Evolutionary conservation across 2,888 invertebrate genomes (phyloP).

Genomic region (Ormyrus pomaceus): DNA sequence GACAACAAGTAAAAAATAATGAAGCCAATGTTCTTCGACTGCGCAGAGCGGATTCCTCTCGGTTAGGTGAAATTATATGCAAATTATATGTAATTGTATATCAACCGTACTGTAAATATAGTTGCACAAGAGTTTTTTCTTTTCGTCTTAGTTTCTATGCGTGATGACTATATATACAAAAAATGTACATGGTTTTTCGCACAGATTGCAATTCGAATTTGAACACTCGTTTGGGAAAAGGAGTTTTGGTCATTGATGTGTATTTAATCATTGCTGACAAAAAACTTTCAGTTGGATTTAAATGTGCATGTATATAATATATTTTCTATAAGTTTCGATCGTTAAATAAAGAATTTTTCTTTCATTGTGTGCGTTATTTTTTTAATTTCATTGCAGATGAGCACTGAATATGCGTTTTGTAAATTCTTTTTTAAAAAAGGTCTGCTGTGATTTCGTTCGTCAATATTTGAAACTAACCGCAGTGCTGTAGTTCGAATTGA

Average conservation of each 20-base stretch:
- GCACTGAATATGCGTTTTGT: too few relatives aligned
- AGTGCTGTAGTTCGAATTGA: constrained; percentile 15
- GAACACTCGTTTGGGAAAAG: neutral
- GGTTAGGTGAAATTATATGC: constrained; percentile 36
- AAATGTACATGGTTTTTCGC: constrained; percentile 38
- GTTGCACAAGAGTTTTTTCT: constrained; percentile 33
- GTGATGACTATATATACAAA: constrained; percentile 25
- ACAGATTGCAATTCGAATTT: constrained; percentile 17
- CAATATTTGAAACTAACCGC: too few relatives aligned
- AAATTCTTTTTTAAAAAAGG: too few relatives aligned
- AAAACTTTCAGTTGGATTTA: too few relatives aligned
- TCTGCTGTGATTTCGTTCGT: too few relatives aligned
- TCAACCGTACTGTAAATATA: constrained; percentile 53
- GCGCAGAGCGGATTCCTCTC: neutral
- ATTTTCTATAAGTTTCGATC: too few relatives aligned
- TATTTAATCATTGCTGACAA: too few relatives aligned
- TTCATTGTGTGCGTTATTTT: too few relatives aligned
- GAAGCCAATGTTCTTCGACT: neutral
- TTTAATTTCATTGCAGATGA: too few relatives aligned
- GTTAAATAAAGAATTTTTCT: too few relatives aligned
- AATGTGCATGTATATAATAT: too few relatives aligned
- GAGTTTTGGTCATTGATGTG: too few relatives aligned
- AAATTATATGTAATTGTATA: constrained; percentile 53
- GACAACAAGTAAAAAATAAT: constrained; percentile 7
- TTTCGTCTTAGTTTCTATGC: constrained; percentile 36